phyloP scores from a whole-genome alignment of 2,888 invertebrate species.

The Danaus chrysippus region DNA sequence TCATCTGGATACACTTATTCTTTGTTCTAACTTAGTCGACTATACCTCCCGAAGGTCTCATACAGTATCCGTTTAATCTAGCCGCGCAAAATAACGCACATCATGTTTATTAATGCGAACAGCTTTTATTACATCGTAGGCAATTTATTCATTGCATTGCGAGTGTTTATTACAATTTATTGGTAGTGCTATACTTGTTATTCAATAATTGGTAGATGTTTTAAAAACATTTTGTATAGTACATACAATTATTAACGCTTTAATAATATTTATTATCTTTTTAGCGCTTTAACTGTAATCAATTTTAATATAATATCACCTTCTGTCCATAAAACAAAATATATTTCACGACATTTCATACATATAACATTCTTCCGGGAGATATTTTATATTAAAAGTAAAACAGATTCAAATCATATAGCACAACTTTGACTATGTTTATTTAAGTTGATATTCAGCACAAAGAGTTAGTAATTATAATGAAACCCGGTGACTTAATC shows the following conservation, averaged over 20 bases:
- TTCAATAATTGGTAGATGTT: slow-evolving; percentile 26
- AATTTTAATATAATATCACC: no score
- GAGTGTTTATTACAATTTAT: slow-evolving; percentile 28
- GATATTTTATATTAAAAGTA: no score
- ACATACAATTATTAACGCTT: neutral
- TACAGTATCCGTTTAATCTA: slow-evolving; percentile 65
- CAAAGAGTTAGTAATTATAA: no score
- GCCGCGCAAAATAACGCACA: slow-evolving; percentile 62
- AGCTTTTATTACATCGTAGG: slow-evolving; percentile 54
- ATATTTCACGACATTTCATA: no score
- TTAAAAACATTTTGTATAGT: neutral
- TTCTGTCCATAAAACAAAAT: no score
- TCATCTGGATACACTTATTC: slow-evolving; percentile 24
- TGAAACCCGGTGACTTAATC: no score
- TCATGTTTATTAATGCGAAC: slow-evolving; percentile 67
- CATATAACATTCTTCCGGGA: no score
- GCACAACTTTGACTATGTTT: no score
- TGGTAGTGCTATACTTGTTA: slow-evolving; percentile 15
- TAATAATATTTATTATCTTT: neutral
- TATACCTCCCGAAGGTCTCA: slow-evolving; percentile 68
- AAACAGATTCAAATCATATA: no score
- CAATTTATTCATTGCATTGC: slow-evolving; percentile 60
- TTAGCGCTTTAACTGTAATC: no score
- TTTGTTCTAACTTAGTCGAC: slow-evolving; percentile 48
- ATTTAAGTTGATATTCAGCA: no score